Percentiles rank a stretch among this genome's conserved stretches.
These are phyloP conservation scores for Tetramorium bicarinatum DNA, from an alignment of 2,888 invertebrate species.

Conservation along the genomic window DNA sequence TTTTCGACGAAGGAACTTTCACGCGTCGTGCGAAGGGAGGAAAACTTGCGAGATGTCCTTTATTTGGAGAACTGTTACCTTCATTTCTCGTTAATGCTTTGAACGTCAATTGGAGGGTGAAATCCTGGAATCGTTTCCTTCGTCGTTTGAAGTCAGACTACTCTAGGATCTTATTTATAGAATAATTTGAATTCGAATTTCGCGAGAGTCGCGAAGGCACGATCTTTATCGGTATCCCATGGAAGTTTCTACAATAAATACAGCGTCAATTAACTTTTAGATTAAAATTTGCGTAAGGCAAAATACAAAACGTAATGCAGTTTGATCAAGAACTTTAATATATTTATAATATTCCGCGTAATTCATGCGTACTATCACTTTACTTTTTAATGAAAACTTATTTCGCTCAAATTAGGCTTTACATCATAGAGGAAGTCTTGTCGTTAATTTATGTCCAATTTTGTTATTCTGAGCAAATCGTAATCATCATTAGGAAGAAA, in stretches of 20 bases:
- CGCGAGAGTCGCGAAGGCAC: neutral
- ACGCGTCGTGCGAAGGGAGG: neutral
- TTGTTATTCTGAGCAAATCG: neutral
- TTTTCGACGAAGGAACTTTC: conserved; percentile 27
- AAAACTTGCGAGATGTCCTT: conserved; percentile 31
- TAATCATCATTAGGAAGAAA: neutral
- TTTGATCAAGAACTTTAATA: neutral
- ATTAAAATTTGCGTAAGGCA: conserved; percentile 23
- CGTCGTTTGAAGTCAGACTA: conserved; percentile 32
- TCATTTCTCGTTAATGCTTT: conserved; percentile 48
- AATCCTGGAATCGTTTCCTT: conserved; percentile 47
- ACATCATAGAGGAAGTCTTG: neutral
- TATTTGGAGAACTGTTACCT: conserved; percentile 27
- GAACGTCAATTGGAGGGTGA: conserved; percentile 47
- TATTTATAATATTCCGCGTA: neutral
- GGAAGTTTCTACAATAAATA: conserved; percentile 18
- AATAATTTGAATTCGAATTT: conserved; percentile 51
- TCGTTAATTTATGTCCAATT: neutral
- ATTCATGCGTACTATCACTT: neutral
- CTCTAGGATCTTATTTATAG: conserved; percentile 38
- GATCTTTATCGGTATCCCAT: neutral
- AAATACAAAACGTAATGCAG: neutral
- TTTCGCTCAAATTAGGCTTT: neutral
- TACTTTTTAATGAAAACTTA: neutral
- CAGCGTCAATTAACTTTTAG: conserved; percentile 12